Conservation (phyloP, 2,888 invertebrate genomes). For the Deilephila porcellus region DNA sequence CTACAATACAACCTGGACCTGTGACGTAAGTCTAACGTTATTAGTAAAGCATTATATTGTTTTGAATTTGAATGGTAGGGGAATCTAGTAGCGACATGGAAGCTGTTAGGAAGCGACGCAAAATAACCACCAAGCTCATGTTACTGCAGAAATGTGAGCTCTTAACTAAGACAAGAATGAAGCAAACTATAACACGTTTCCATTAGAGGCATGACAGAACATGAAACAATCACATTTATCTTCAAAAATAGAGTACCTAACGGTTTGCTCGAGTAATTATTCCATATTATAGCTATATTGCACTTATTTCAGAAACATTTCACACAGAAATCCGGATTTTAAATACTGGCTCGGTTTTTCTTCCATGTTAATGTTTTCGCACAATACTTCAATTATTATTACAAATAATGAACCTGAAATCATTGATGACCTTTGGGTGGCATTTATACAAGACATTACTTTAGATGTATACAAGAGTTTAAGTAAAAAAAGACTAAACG, state of each 20-base stretch:
- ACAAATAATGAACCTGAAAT: conserved; percentile 58
- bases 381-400: conserved; percentile 51
- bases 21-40: conserved; percentile 72
- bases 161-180: conserved; percentile 33
- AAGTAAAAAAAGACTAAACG: conserved; percentile 45
- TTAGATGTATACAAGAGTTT: conserved; percentile 43
- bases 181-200: conserved; percentile 53
- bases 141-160: conserved; percentile 18
- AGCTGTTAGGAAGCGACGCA: conserved; percentile 74
- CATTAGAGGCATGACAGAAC: conserved; percentile 25
- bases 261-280: conserved; percentile 53
- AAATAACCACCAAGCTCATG: conserved; percentile 64
- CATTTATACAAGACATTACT: conserved; percentile 44
- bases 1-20: conserved; percentile 82
- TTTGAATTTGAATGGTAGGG: conserved; percentile 63
- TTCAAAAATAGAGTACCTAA: conserved; percentile 30
- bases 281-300: conserved; percentile 77
- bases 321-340: conserved; percentile 80
- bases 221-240: conserved; percentile 30
- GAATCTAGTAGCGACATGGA: conserved; percentile 70
- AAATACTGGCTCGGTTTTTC: conserved; percentile 83
- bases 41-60: conserved; percentile 71
- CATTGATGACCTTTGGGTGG: conserved; percentile 52
- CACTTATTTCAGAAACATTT: conserved; percentile 73
- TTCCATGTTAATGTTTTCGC: conserved; percentile 66